Conservation (phyloP, 1,140 invertebrate genomes). For the Glomeris maerens region DNA sequence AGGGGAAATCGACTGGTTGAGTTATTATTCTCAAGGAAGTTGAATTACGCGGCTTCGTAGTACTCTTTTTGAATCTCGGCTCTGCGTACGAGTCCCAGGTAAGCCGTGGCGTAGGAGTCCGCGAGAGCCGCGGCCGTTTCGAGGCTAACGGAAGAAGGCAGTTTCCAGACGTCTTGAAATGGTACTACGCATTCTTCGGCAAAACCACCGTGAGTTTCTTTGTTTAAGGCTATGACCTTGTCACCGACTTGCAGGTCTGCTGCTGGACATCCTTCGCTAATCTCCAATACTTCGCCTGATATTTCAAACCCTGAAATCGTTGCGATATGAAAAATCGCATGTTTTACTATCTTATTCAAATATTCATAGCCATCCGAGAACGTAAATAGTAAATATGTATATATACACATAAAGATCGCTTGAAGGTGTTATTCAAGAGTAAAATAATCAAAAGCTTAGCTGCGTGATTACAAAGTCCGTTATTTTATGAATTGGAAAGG, state of each 20-base stretch:
- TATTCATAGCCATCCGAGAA: neutral
- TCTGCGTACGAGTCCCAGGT: conserved; percentile 39
- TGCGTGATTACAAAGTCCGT: neutral
- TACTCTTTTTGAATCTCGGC: conserved; percentile 35
- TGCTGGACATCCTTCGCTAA: conserved; percentile 32
- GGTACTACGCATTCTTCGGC: conserved; percentile 37
- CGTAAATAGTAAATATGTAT: no score
- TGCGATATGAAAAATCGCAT: neutral
- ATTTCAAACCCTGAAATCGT: conserved; percentile 35
- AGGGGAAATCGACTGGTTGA: no score
- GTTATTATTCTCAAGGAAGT: no score
- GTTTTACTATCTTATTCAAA: neutral
- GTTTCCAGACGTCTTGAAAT: conserved; percentile 40
- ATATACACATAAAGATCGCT: no score
- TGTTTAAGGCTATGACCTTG: conserved; percentile 36
- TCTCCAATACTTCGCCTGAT: conserved; percentile 34
- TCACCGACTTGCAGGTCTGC: conserved; percentile 20
- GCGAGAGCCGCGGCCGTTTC: conserved; percentile 36
- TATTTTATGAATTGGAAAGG: conserved; percentile 5
- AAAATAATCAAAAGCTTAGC: neutral
- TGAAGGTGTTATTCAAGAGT: no score
- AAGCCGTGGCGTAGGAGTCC: conserved; percentile 42
- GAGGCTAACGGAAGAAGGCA: conserved; percentile 35
- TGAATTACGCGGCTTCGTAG: no score
- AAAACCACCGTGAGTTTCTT: conserved; percentile 37